These are phyloP conservation scores for Trachemys scripta DNA, from an alignment of 2,113 vertebrate genomes.

Conservation along the genomic window DNA sequence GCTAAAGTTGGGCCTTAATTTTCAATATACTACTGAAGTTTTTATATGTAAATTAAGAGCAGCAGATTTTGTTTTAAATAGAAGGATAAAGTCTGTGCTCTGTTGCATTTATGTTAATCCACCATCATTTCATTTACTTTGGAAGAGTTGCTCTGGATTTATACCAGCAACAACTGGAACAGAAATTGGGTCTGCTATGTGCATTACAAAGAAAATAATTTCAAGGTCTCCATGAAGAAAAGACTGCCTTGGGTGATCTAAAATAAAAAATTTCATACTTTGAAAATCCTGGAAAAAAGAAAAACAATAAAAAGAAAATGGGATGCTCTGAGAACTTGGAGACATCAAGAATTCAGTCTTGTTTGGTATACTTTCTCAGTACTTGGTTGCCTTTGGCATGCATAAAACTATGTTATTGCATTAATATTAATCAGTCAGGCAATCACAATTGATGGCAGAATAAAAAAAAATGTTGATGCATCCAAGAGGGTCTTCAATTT, in stretches of 20 bases:
- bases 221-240: background rate
- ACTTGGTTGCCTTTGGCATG: background rate
- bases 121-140: background rate
- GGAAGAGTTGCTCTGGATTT: background rate
- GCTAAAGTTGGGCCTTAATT: background rate
- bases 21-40: background rate
- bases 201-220: background rate
- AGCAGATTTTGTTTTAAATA: background rate
- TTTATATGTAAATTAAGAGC: background rate
- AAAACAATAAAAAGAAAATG: background rate
- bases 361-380: background rate
- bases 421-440: constrained; percentile 14
- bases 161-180: background rate
- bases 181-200: background rate
- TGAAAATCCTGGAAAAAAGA: background rate
- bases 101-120: background rate
- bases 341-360: background rate
- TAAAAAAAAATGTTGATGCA: background rate
- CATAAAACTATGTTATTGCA: background rate
- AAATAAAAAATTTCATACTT: background rate
- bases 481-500: background rate
- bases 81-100: background rate
- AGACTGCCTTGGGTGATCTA: background rate
- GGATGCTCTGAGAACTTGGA: background rate
- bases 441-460: background rate